Base-by-base conservation (phyloP, 2,113 vertebrate genomes). In the Arothron firmamentum region DNA sequence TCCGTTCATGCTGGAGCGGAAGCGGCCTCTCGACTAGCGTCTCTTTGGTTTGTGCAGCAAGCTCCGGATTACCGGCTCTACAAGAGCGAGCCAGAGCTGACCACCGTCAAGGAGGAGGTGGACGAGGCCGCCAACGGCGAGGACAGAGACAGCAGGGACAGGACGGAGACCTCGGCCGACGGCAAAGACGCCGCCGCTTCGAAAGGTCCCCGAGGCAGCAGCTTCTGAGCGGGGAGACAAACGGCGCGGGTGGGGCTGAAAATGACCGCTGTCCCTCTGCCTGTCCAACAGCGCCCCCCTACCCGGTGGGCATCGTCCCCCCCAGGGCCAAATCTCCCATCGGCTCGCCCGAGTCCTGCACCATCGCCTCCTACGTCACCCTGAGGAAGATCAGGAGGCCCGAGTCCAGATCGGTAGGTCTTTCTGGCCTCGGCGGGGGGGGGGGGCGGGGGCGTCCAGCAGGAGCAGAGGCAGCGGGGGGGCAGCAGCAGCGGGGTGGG, bases 81-180 rank as follows among this genome's bases (percentile, higher is more conserved):
- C 87, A 99, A 99, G 89, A 99, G 96, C 28, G 96, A 99, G 21
- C 96, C 96, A 0, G 96, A 99, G 79, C 87, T 99, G 77, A 98
- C 95, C 57, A 99, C 96, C 0, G 96, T 99, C 54, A 88, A 87
- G 68, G 93, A 96, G 53, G 96, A 99, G 75, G 93, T 93, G 67
- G 96, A 98, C 63, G 96, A 98, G 68, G 93, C 92, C 84, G 94
- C 92, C 3, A 88, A 38, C 34, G 34, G 89, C 0, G 96, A 98
- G 77, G 95, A 98, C 28, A 84, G 79, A 67, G 84, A 85, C 62
- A 97, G 94, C 28, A 84, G 79, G 65, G 84, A 85, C 62, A 97
- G 94, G 82, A 76, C 77, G 0, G 95, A 96, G 31, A 78, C 75
- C 5, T 62, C 84, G n/a, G 85, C 86, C 11, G 95, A 96, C 55